Base-by-base conservation (phyloP, 2,888 invertebrate species). In the Athripsodes cinereus region DNA sequence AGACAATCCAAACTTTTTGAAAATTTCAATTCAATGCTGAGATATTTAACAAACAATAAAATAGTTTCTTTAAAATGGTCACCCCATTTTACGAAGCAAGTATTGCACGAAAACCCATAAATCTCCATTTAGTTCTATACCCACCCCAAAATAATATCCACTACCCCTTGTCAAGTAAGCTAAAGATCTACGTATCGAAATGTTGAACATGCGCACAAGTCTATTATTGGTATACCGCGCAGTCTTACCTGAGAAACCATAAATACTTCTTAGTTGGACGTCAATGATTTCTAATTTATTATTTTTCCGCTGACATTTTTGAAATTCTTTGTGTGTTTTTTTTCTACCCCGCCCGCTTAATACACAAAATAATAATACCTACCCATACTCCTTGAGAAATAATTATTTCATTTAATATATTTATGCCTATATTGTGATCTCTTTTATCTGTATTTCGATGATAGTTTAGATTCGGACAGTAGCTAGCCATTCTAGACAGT, bases 241-340 rank as follows among this genome's bases (percentile, higher is more conserved):
- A 40, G 16, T 40, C 40, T 13, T 40, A 40, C 40, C 40, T 40
- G 40, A 40, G 40, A 40, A 40, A 40, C 40, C 40, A 40, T 40
- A 40, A 40, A 40, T 40, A 40, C 40, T 13, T 16, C 40, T n/a
- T 40, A 40, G 40, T 40, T 40, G 40, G 40, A 31, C 58, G 58
- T 62, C 62, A 62, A 62, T 62, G 62, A 62, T 60, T 62, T 53
- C 51, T 62, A 56, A 62, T 62, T 62, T 62, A 62, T 62, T 62
- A 62, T 60, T 56, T 55, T 62, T 58, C 60, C 55, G 57, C 61
- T 57, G 58, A 55, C 59, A 60, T 62, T 56, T 60, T 60, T 55
- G n/a, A 34, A 50, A 62, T 62, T 62, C 60, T 59, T 13, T 31
- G 20, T 44, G 34, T 58, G 35, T 59, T 62, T 60, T 59, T 61